Base-by-base conservation (phyloP, 2,797 vertebrate species). In the Neosalanx taihuensis region DNA sequence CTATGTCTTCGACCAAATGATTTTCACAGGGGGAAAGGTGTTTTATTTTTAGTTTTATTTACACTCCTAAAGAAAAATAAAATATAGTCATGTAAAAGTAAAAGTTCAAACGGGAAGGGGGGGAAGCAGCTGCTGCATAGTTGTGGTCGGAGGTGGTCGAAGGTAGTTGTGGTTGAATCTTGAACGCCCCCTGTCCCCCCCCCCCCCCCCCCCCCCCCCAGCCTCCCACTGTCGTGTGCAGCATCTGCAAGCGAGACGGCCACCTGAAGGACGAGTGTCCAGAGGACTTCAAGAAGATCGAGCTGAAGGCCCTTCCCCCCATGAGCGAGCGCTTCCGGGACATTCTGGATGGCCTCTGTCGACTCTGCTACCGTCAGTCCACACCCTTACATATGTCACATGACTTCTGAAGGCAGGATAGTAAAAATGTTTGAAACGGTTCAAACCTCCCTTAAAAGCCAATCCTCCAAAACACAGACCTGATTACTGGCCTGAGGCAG, bases 211-310 rank as follows among this genome's bases (percentile, higher is more conserved):
- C n/a, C 35, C 15, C 1, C 0, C 56, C 72, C 2, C 90, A 99
- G 97, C 96, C 97, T 75, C 97, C 97, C 46, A 98, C 96, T 0
- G 97, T 99, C 53, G 97, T 99, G 89, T 99, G 97, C 94, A 98
- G 97, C 89, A 97, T 99, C 94, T 99, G 97, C 91, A 99, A 99
- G 85, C 91, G 97, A 70, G 97, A 99, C 74, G 97, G 97, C 72
- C 97, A 99, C 90, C 94, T 96, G 84, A 98, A 96, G 88, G 96
- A 96, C 17, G 96, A 99, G 75, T 99, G 97, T 86, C 97, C 97
- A 0, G 97, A 99, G 78, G 97, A 99, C 92, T 99, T 99, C 79
- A 97, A 98, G 92, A 99, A 98, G 93, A 98, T 98, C 13, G 97
- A 98, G 88, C 89, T 99, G 83, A 95, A 94, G 77, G 93, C 93